Evolutionary conservation across 2,113 vertebrate species (phyloP), one percentile per base, ranked within the genome.

Genomic region (Grammomys dolichurus): DNA sequence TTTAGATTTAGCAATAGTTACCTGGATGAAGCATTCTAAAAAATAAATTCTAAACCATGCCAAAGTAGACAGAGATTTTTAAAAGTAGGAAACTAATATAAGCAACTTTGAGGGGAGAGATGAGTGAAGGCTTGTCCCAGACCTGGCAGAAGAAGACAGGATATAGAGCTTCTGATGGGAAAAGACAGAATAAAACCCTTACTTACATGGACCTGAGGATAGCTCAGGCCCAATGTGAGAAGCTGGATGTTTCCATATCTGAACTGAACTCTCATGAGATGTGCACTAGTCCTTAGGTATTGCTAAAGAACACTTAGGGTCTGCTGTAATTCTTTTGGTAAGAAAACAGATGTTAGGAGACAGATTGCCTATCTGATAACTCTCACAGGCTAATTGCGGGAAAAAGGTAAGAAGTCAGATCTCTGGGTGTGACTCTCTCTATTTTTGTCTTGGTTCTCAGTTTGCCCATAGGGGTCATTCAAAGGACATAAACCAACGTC

Each of bases 1-100:
- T 89, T 94, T 43, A 67, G n/a, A 69, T 81, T 87, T 91, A 92
- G 7, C 6, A 93, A 36, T 60, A 82, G 81, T 92, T 46, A 89
- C 12, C 10, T 43, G 26, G 22, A 86, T 75, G n/a, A 94, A 89
- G 8, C 48, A 81, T 65, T 54, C 40, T 88, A 85, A 93, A 31
- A 90, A 96, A 87, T 69, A 5, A 22, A 28, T 33, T 89, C 24
- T 60, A 46, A 77, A 92, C 60, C 2, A 86, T 77, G 85, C 73
- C 54, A 93, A 75, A 92, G 26, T 70, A 95, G 16, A 84, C 70
- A 93, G 4, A 7, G 65, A 93, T 69, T 7, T 77, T 7, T 81
- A 95, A 91, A 24, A 4, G 67, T 33, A 91, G 67, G 8, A 65
- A 54, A 88, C 78, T 60, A 24, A 75, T 11, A 16, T 84, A 82